Percentiles rank a stretch among this genome's conserved stretches.
These are phyloP conservation scores for Romanogobio albipinnatus DNA, from an alignment of 2,113 vertebrate genomes.

Conservation along the genomic window DNA sequence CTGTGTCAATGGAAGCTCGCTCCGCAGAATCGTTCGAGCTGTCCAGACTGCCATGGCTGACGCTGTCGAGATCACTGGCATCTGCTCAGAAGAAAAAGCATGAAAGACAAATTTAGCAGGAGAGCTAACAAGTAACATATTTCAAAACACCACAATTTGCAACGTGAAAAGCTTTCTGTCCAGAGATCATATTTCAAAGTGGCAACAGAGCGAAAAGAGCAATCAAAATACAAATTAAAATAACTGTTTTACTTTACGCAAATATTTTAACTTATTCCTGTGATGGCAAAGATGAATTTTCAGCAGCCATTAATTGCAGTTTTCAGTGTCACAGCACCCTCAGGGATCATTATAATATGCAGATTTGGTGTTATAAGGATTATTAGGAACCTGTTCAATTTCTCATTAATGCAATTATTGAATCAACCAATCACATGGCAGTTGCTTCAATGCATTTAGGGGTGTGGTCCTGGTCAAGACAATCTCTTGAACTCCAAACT, in stretches of 20 bases:
- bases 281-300: background rate
- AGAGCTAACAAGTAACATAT: constrained; percentile 6
- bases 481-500: too few relatives aligned
- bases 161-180: background rate
- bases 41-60: constrained; percentile 87
- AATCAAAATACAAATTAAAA: background rate
- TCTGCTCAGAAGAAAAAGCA: constrained; percentile 72
- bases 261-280: background rate
- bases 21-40: constrained; percentile 83
- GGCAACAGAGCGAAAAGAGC: background rate
- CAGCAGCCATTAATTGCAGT: background rate
- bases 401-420: too few relatives aligned
- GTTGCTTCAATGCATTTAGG: too few relatives aligned
- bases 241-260: too few relatives aligned
- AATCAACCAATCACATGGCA: too few relatives aligned
- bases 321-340: background rate
- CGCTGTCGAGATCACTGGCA: constrained; percentile 85
- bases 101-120: background rate
- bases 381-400: too few relatives aligned
- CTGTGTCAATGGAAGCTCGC: constrained; percentile 79
- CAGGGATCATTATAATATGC: background rate
- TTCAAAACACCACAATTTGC: constrained; percentile 21
- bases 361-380: too few relatives aligned
- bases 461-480: too few relatives aligned
- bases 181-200: constrained; percentile 7